Evolutionary conservation across 2,113 vertebrate genomes (phyloP).

Genomic region (Trogon surrucura): DNA sequence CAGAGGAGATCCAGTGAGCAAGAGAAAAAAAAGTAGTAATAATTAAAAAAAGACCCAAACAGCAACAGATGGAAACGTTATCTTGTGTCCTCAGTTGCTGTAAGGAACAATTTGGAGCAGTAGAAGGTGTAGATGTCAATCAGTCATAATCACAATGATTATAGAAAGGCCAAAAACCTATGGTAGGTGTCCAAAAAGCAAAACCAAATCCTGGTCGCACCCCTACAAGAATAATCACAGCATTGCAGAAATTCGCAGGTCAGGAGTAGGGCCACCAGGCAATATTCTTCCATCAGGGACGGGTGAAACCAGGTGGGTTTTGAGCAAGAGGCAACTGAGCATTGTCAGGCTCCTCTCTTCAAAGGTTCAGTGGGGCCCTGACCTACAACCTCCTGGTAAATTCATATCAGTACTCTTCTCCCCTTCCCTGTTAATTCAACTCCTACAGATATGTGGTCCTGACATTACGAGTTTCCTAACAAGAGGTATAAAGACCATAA

Average conservation of each 20-base stretch:
- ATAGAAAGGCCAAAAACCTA: neutral
- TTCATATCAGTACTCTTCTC: neutral
- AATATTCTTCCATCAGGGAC: neutral
- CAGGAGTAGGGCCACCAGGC: neutral
- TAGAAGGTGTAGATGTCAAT: neutral
- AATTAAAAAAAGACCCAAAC: neutral
- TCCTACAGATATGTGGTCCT: neutral
- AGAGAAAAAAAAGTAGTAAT: fast-evolving
- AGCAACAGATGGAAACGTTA: neutral
- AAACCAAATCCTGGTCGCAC: neutral
- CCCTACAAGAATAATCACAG: neutral
- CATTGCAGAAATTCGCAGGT: neutral
- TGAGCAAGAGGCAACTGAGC: neutral
- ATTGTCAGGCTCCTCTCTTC: neutral
- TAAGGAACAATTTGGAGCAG: neutral
- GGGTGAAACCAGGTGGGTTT: neutral
- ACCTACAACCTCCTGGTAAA: neutral
- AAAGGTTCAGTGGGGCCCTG: neutral
- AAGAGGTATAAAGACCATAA: neutral
- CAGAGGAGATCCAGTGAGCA: neutral
- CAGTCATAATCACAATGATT: neutral
- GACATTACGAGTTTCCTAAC: neutral
- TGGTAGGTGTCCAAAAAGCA: neutral
- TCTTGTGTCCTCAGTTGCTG: neutral
- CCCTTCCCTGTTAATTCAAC: neutral